Evolutionary conservation across 2,888 invertebrate species (phyloP).

Genomic region (Perithous albicinctus): DNA sequence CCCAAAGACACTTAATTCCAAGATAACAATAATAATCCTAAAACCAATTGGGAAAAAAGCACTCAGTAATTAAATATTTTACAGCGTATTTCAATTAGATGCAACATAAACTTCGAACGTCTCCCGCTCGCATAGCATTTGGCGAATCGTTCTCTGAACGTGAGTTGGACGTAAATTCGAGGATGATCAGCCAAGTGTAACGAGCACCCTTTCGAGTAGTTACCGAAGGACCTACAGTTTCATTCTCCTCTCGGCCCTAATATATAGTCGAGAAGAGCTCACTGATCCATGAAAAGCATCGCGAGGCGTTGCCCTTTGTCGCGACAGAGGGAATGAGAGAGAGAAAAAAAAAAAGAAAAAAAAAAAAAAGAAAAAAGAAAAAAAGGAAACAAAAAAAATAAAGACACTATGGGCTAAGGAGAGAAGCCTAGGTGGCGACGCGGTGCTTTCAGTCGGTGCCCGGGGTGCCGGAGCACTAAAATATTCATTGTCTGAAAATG

Average conservation of each 20-base stretch:
- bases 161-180: conserved; percentile 29
- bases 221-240: conserved; percentile 12
- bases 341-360: conserved; percentile 43
- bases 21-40: no score
- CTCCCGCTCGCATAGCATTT: neutral
- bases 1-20: no score
- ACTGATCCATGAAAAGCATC: conserved; percentile 25
- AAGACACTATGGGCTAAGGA: conserved; percentile 50
- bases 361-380: conserved; percentile 61
- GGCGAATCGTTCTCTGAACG: conserved; percentile 17
- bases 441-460: conserved; percentile 76
- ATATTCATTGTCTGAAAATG: conserved; percentile 81
- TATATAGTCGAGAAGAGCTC: neutral
- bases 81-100: neutral
- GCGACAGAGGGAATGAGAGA: conserved; percentile 26
- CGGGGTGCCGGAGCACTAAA: conserved; percentile 74
- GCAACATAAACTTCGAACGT: neutral
- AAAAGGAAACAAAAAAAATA: conserved; percentile 56
- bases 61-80: no score
- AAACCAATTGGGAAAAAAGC: no score
- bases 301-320: conserved; percentile 36
- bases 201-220: conserved; percentile 35
- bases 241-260: neutral
- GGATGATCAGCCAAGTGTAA: conserved; percentile 34
- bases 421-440: conserved; percentile 29